Base-by-base conservation (phyloP, 2,888 invertebrate species). In the Tetragonisca angustula region DNA sequence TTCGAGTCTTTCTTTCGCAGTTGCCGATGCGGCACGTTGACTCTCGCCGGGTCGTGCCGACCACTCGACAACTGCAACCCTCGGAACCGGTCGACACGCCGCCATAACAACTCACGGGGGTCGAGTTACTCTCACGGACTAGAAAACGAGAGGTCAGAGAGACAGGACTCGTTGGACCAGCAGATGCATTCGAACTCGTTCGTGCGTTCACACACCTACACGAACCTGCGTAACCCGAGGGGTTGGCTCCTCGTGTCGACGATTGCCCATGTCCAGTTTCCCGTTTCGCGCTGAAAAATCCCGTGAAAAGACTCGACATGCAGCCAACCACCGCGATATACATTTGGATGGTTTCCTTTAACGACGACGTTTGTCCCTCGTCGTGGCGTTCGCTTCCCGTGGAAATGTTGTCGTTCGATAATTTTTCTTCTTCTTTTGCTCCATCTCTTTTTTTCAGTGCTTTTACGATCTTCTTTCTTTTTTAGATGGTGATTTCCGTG, bases 111-210 rank as follows among this genome's bases (percentile, higher is more conserved):
- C 79, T 69, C 65, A 72, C n/a, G 68, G 71, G 75, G 64, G 62
- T 80, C 76, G 83, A 67, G 80, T 76, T 76, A 69, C 73, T 70
- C 80, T 68, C 71, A 2, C 2, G 52, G 73, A 43, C 61, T 73
- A 50, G 27, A 65, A 52, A 62, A 80, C 67, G 62, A 4, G 68
- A 64, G 75, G 50, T 76, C 64, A 61, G 43, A 64, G 70, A 17
- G 78, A 24, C 64, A 50, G 69, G 79, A 64, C 68, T 81, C 79
- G 81, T 79, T 85, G 86, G 83, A 80, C 81, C 82, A 80, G 69
- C 76, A 81, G 86, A 87, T 87, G 90, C 90, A 91, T 88, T 90
- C 84, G 78, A 82, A 77, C 81, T 81, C 77, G 84, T 81, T 87
- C 85, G 85, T 84, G 89, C 88, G 76, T 90, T 86, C 78, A 74